phyloP scores from a whole-genome alignment of 1,140 invertebrate genomes.

The Drosophila pachea region DNA sequence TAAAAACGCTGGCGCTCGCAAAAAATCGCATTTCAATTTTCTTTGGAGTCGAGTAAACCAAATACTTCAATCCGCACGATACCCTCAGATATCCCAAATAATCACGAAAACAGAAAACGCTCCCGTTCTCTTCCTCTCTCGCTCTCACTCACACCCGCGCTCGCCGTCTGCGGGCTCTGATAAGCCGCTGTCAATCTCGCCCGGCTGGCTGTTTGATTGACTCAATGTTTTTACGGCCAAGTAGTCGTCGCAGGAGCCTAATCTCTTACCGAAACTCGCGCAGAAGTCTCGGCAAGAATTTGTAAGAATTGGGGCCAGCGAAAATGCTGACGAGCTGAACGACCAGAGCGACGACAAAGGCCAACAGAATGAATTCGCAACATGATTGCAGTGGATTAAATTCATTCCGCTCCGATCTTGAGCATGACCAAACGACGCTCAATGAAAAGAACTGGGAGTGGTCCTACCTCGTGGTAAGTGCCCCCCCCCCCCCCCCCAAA shows the following conservation, averaged over 20 bases:
- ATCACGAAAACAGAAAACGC: not conserved
- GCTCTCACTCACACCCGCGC: not conserved
- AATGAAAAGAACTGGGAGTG: conserved; percentile 81
- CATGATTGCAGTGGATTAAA: conserved; percentile 59
- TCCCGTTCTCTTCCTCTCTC: conserved; percentile 2
- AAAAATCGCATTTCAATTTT: conserved; percentile 9
- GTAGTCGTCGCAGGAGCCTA: conserved; percentile 47
- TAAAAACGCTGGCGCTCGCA: conserved; percentile 61
- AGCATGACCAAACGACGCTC: conserved; percentile 47
- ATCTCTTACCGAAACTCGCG: conserved; percentile 44
- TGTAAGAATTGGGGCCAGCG: conserved; percentile 8
- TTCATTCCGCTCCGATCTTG: conserved; percentile 42
- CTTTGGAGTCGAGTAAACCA: conserved; percentile 16
- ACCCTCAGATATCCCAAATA: conserved; percentile 22
- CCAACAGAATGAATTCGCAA: conserved; percentile 58
- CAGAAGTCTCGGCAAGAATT: not conserved
- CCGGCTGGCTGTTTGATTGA: conserved; percentile 29
- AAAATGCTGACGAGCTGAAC: conserved; percentile 49
- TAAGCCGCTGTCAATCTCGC: conserved; percentile 28
- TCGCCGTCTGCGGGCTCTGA: conserved; percentile 2
- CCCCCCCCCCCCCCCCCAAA: too few relatives aligned
- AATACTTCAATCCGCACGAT: conserved; percentile 16
- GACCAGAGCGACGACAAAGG: conserved; percentile 7
- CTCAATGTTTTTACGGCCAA: conserved; percentile 25
- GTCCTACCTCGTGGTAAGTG: conserved; percentile 81